A percentile compares a stretch with the other conserved stretches of the same genome.
Conservation (phyloP, 2,888 invertebrate species). For the Sarcophaga subvicina region DNA sequence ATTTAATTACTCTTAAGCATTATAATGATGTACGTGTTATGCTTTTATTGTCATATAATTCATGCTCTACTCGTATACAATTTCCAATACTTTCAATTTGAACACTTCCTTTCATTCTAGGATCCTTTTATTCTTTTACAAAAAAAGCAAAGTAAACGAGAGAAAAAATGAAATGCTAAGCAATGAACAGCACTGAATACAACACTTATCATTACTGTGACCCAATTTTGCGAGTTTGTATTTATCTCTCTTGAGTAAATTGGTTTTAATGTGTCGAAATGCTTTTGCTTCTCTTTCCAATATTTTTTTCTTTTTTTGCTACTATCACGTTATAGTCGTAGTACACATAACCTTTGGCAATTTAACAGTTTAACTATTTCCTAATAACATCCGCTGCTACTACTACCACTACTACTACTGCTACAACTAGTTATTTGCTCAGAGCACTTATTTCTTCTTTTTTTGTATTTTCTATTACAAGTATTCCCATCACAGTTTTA, state of each 20-base stretch:
- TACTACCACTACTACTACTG: too few species aligned
- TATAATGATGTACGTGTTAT: too few species aligned
- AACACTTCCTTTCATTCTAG: neutral
- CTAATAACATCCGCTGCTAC: conserved; percentile 56
- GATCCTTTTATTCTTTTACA: neutral
- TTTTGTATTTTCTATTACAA: conserved; percentile 16
- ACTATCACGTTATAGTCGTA: neutral
- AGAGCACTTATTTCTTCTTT: neutral
- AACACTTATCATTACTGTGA: conserved; percentile 50
- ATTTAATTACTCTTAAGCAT: too few species aligned
- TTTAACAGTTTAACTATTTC: conserved; percentile 66
- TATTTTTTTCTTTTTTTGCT: neutral
- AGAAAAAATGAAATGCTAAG: neutral
- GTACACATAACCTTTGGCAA: conserved; percentile 60
- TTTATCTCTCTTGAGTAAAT: conserved; percentile 8
- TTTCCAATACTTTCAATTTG: neutral
- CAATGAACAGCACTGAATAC: conserved; percentile 21
- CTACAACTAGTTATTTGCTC: neutral
- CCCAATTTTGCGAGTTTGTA: conserved; percentile 38
- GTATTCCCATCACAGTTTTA: neutral
- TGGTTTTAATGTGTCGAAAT: conserved; percentile 35
- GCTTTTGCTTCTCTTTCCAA: conserved; percentile 5
- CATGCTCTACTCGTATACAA: neutral
- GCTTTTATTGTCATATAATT: too few species aligned
- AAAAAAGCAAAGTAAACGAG: too few species aligned